phyloP scores from a whole-genome alignment of 2,113 vertebrate genomes.

The Gavialis gangeticus region DNA sequence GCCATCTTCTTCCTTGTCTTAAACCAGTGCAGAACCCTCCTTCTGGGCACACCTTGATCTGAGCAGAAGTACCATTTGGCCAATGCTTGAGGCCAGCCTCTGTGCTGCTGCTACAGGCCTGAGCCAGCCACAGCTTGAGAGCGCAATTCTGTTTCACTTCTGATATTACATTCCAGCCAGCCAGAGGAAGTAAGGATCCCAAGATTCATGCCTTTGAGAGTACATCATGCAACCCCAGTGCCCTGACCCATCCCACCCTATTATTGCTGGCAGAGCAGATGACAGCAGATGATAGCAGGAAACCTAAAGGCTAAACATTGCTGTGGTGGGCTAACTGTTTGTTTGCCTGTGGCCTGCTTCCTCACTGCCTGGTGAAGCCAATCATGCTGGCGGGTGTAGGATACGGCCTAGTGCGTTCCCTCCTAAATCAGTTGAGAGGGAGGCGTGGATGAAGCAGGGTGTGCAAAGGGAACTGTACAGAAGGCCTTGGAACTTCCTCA shows the following conservation, averaged over 20 bases:
- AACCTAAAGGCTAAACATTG: background rate
- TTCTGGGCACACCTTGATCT: background rate
- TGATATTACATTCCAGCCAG: background rate
- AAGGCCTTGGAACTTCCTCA: background rate
- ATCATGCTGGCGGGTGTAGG: rapidly evolving
- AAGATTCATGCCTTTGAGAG: background rate
- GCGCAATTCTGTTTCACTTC: background rate
- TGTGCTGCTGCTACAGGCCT: rapidly evolving
- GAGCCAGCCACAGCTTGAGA: background rate
- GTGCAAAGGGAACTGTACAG: background rate
- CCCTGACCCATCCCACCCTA: background rate
- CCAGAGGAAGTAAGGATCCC: background rate
- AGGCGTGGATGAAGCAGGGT: background rate
- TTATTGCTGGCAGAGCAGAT: background rate
- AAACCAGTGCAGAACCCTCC: background rate
- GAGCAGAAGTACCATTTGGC: background rate
- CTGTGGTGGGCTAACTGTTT: background rate
- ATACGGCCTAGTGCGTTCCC: background rate
- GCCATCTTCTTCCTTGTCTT: background rate
- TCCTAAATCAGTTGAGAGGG: background rate
- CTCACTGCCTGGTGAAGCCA: background rate
- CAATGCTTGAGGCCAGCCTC: background rate
- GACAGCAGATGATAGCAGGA: background rate
- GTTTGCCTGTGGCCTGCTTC: background rate
- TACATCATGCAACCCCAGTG: background rate